These are phyloP conservation scores for Prunella himalayana DNA, from an alignment of 2,113 vertebrate species.

Conservation along the genomic window DNA sequence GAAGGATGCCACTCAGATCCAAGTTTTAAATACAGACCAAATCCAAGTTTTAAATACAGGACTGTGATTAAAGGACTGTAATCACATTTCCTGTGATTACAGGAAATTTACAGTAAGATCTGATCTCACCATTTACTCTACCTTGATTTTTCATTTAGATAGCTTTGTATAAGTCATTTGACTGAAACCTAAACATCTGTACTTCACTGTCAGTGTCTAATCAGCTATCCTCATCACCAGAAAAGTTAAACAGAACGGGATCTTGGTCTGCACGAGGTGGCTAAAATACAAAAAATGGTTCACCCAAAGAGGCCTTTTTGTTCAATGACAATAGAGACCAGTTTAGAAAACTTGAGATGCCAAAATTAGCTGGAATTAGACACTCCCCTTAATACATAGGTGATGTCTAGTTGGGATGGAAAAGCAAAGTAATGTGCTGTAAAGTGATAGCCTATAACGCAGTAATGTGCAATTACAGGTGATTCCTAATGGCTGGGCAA, in stretches of 20 bases:
- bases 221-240: neutral
- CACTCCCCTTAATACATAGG: neutral
- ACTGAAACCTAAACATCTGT: neutral
- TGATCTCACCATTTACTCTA: neutral
- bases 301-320: neutral
- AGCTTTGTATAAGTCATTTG: neutral
- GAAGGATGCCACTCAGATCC: neutral
- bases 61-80: neutral
- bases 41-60: neutral
- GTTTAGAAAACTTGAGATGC: neutral
- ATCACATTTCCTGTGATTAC: neutral
- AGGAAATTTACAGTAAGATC: neutral
- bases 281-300: neutral
- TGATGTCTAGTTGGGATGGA: neutral
- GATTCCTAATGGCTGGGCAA: neutral
- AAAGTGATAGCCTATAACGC: neutral
- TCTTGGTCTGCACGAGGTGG: neutral
- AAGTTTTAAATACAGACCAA: neutral
- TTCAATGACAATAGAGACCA: neutral
- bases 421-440: neutral
- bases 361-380: neutral
- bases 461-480: neutral
- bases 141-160: neutral
- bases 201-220: neutral
- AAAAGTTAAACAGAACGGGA: neutral